These are phyloP conservation scores for Neolamprologus sp. DNA, from an alignment of 2,113 vertebrate genomes.

Conservation along the genomic window DNA sequence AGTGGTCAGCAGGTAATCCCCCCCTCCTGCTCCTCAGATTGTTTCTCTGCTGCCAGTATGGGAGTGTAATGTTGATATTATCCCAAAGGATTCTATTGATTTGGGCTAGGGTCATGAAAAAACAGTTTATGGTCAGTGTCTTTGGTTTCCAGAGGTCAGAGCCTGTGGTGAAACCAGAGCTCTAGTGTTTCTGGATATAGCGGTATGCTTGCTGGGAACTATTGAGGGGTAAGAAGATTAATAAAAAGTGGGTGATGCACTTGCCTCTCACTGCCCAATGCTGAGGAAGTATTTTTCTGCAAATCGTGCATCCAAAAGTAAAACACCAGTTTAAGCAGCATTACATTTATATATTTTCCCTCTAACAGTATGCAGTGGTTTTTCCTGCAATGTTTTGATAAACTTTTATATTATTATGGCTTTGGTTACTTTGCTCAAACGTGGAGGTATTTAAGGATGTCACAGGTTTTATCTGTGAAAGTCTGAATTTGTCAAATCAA, in stretches of 20 bases:
- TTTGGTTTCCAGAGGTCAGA: slow-evolving; percentile 70
- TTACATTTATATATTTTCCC: neutral
- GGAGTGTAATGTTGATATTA: slow-evolving; percentile 64
- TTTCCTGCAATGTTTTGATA: neutral
- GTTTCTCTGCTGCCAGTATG: slow-evolving; percentile 40
- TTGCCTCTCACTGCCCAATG: neutral
- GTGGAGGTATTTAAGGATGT: neutral
- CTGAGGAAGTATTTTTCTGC: slow-evolving; percentile 2
- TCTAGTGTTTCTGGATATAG: slow-evolving; percentile 51
- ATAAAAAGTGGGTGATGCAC: slow-evolving; percentile 27
- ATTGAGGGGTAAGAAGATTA: slow-evolving; percentile 35
- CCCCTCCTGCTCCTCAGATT: slow-evolving; percentile 31
- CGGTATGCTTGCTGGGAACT: slow-evolving; percentile 56
- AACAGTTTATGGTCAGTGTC: slow-evolving; percentile 63
- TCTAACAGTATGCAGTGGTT: neutral
- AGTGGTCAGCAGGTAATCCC: slow-evolving; percentile 30
- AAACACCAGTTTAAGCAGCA: neutral
- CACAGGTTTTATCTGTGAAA: neutral
- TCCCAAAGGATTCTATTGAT: slow-evolving; percentile 57
- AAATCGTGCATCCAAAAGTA: neutral
- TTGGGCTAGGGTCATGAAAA: slow-evolving; percentile 58
- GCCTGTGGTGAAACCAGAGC: slow-evolving; percentile 64
- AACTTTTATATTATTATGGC: neutral
- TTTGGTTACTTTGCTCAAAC: neutral
- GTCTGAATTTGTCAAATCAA: neutral